Conservation (phyloP, 2,888 invertebrate genomes). For the Bellardia pandia region DNA sequence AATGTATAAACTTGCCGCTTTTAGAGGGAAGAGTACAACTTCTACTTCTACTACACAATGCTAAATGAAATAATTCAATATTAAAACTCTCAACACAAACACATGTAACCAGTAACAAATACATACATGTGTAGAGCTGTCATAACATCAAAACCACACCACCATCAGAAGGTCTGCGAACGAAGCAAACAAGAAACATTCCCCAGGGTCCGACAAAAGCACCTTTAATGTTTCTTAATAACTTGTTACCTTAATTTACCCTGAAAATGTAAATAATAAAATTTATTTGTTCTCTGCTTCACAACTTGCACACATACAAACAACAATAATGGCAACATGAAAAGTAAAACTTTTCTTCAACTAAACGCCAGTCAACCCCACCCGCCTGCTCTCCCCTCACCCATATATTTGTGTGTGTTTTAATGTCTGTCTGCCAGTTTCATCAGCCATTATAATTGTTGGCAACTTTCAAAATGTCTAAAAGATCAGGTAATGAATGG, state of each 20-base stretch:
- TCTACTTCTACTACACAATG: too few species aligned
- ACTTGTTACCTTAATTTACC: slow-evolving; percentile 60
- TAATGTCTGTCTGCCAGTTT: background rate
- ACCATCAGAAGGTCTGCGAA: background rate
- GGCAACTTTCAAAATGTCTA: background rate
- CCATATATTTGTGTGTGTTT: background rate
- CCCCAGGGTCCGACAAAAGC: slow-evolving; percentile 31
- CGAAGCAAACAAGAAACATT: background rate
- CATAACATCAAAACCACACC: background rate
- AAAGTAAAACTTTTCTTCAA: background rate
- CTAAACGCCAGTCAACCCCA: background rate
- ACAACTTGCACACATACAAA: background rate
- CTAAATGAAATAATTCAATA: too few species aligned
- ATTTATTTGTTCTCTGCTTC: background rate
- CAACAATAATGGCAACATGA: background rate
- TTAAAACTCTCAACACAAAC: too few species aligned
- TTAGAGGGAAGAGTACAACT: too few species aligned
- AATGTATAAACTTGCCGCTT: too few species aligned
- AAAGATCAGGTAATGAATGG: slow-evolving; percentile 31
- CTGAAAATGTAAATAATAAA: slow-evolving; percentile 58
- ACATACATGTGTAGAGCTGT: background rate
- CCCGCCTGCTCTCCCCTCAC: background rate
- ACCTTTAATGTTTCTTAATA: slow-evolving; percentile 56
- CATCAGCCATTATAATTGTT: background rate
- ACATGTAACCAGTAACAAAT: too few species aligned